Evolutionary conservation across 2,888 invertebrate species (phyloP).

Genomic region (Lithophane semibrunnea): DNA sequence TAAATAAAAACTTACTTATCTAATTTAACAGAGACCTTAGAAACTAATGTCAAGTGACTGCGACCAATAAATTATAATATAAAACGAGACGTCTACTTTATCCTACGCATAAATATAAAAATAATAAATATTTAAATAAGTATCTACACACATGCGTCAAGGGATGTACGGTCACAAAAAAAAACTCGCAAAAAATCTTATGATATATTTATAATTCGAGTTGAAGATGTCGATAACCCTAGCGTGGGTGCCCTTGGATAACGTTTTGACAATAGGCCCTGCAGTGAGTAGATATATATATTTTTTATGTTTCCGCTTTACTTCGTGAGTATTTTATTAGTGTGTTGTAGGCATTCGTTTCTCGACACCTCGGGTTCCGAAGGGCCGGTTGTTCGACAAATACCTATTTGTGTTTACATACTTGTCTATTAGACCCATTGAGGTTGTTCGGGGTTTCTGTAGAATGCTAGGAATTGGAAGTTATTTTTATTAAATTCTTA

Average conservation of each 20-base stretch:
- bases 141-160: conserved; percentile 20
- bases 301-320: conserved; percentile 69
- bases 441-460: conserved; percentile 7
- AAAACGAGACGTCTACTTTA: conserved; percentile 10
- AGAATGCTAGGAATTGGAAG: background rate
- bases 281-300: conserved; percentile 54
- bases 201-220: conserved; percentile 22
- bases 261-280: conserved; percentile 65
- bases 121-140: conserved; percentile 15
- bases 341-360: conserved; percentile 45
- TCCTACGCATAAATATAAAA: conserved; percentile 13
- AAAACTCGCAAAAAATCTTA: conserved; percentile 28
- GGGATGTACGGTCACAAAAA: conserved; percentile 29
- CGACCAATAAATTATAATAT: conserved; percentile 42
- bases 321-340: conserved; percentile 70
- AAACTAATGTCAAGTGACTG: conserved; percentile 25
- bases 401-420: conserved; percentile 40
- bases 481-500: background rate
- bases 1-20: conserved; percentile 14
- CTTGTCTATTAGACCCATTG: conserved; percentile 25
- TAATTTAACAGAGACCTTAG: conserved; percentile 30
- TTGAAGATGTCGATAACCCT: conserved; percentile 61
- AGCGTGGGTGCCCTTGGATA: conserved; percentile 60
- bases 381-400: conserved; percentile 50
- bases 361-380: conserved; percentile 40